Conservation (phyloP, 2,113 vertebrate genomes). For the Sapajus apella region DNA sequence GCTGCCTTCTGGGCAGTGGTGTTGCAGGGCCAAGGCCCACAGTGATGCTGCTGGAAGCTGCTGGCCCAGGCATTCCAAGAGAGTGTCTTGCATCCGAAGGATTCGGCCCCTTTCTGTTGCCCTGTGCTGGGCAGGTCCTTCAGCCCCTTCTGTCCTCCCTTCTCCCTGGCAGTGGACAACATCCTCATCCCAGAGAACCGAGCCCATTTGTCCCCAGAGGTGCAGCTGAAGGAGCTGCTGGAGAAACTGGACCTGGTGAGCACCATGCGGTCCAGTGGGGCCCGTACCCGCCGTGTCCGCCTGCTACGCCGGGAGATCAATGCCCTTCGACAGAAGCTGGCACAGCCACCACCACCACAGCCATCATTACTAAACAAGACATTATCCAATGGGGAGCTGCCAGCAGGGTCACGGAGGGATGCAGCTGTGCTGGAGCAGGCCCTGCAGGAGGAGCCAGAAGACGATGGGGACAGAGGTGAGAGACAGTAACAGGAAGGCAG, state of each 20-base stretch:
- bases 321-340: constrained; percentile 89
- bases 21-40: neutral
- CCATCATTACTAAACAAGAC: constrained; percentile 83
- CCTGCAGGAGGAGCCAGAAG: constrained; percentile 78
- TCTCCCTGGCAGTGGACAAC: constrained; percentile 92
- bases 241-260: constrained; percentile 97
- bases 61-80: constrained; percentile 35
- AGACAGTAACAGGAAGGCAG: neutral
- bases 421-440: constrained; percentile 83
- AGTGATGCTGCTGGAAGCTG: constrained; percentile 43
- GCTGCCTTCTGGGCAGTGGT: neutral
- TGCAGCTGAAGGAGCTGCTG: constrained; percentile 95
- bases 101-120: constrained; percentile 30
- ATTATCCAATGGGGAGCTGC: constrained; percentile 85
- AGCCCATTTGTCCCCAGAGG: constrained; percentile 93
- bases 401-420: constrained; percentile 78
- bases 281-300: constrained; percentile 93
- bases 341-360: constrained; percentile 83
- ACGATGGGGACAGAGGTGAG: constrained; percentile 84
- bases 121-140: constrained; percentile 26
- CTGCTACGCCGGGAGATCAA: constrained; percentile 96
- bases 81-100: constrained; percentile 49
- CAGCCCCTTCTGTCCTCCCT: constrained; percentile 63
- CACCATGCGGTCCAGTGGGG: constrained; percentile 92
- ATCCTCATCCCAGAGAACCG: constrained; percentile 94